Base-by-base conservation (phyloP, 2,113 vertebrate species). In the Pteruthius melanotis region DNA sequence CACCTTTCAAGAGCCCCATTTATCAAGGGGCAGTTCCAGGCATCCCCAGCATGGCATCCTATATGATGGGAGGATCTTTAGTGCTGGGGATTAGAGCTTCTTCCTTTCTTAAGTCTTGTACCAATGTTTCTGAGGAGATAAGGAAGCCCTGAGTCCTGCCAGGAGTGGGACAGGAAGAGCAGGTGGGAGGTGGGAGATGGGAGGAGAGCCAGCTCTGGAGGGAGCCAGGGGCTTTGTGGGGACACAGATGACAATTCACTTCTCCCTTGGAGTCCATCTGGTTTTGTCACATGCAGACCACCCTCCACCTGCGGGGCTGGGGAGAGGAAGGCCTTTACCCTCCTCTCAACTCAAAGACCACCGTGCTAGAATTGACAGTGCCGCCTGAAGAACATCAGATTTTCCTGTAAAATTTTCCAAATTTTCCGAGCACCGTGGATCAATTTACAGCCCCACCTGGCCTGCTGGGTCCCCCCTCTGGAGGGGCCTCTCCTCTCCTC, bases 371-470 rank as follows among this genome's bases (percentile, higher is more conserved):
- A 65, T 28, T 9, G 1, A 57, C 8, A 27, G 6, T 4, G 6
- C 42, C 0, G 0, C 31, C 54, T 19, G n/a, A 69, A 77, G 28
- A 60, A 6, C 26, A n/a, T 30, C 31, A 26, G 30, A n/a, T 27
- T 53, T 84, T 74, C 64, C 69, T 14, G n/a, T 20, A 23, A 33
- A 61, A 24, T 39, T n/a, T n/a, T 45, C 54, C 39, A 13, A 10
- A 1, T 53, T 78, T 78, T 45, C 23, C 0, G 0, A 71, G 23
- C 17, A 33, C 33, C 10, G 3, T 0, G 2, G 52, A 7, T 37
- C 35, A 13, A 2, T 10, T 40, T 66, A 10, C 54, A 81, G 9
- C 21, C 60, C n/a, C 0, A 0, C 11, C 13, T 35, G 28, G 14
- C 9, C 1, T 28, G 10, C 13, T 2, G 0, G 8, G 27, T 80